phyloP scores from a whole-genome alignment of 2,888 invertebrate genomes.

The Melanophora roralis region DNA sequence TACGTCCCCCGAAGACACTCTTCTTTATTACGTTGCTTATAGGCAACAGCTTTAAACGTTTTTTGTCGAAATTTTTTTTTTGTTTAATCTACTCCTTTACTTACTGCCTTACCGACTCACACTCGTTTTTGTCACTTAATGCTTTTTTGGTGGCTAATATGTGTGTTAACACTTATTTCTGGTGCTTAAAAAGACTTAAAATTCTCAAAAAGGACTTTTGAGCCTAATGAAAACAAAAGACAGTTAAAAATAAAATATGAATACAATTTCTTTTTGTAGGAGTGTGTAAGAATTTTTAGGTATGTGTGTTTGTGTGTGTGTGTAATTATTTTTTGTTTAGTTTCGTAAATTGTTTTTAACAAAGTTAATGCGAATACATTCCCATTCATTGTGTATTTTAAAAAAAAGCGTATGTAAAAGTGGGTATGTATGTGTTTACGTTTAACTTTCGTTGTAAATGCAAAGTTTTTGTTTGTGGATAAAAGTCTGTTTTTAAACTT shows the following conservation, averaged over 20 bases:
- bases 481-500: neutral
- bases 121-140: neutral
- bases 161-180: conserved; percentile 53
- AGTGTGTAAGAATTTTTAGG: neutral
- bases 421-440: neutral
- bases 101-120: conserved; percentile 12
- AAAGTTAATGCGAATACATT: too few relatives aligned
- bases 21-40: too few relatives aligned
- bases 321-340: too few relatives aligned
- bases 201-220: conserved; percentile 43
- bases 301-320: conserved; percentile 32
- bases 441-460: neutral
- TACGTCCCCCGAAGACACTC: too few relatives aligned
- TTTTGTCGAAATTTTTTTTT: neutral
- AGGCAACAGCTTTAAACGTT: too few relatives aligned
- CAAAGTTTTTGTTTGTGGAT: neutral
- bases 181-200: conserved; percentile 30
- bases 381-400: too few relatives aligned
- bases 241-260: conserved; percentile 34
- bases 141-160: conserved; percentile 32
- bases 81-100: neutral
- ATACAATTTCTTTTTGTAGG: conserved; percentile 1
- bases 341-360: too few relatives aligned
- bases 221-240: conserved; percentile 45
- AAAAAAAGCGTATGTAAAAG: too few relatives aligned